phyloP scores from a whole-genome alignment of 2,888 invertebrate genomes.

The Pollenia amentaria region DNA sequence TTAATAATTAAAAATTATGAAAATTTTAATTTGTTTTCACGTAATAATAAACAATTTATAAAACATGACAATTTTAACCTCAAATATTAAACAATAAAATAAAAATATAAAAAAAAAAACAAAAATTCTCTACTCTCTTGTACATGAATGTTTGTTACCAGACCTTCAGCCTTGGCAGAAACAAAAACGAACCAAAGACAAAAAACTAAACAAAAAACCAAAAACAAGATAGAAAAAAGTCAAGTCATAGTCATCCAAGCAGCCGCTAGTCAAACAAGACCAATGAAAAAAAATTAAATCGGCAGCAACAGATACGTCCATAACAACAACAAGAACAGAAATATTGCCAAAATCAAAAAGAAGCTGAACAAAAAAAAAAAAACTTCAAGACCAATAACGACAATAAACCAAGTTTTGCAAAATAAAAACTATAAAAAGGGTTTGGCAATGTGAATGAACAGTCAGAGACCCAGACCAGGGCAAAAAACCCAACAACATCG shows the following conservation, averaged over 20 bases:
- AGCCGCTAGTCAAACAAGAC: constrained; percentile 39
- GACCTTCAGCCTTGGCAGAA: constrained; percentile 65
- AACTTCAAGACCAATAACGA: constrained; percentile 54
- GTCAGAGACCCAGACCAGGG: background rate
- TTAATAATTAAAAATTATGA: constrained; percentile 9
- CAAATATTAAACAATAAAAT: constrained; percentile 63
- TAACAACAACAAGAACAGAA: constrained; percentile 40
- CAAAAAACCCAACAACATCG: constrained; percentile 4
- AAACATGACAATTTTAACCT: constrained; percentile 64
- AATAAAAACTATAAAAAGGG: constrained; percentile 41
- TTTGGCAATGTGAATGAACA: constrained; percentile 39
- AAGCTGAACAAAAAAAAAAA: background rate
- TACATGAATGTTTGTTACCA: constrained; percentile 44
- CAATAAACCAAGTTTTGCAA: constrained; percentile 28
- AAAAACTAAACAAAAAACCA: constrained; percentile 35
- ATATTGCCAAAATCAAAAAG: constrained; percentile 26
- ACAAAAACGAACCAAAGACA: constrained; percentile 50
- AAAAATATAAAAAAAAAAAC: constrained; percentile 16
- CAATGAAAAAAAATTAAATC: background rate
- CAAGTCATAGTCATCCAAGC: constrained; percentile 52
- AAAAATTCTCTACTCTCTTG: constrained; percentile 26
- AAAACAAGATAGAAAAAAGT: constrained; percentile 26
- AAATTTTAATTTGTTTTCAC: background rate
- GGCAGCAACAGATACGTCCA: constrained; percentile 34
- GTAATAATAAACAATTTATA: background rate